phyloP scores from a whole-genome alignment of 2,113 vertebrate species.

The Megaceryle torquata region DNA sequence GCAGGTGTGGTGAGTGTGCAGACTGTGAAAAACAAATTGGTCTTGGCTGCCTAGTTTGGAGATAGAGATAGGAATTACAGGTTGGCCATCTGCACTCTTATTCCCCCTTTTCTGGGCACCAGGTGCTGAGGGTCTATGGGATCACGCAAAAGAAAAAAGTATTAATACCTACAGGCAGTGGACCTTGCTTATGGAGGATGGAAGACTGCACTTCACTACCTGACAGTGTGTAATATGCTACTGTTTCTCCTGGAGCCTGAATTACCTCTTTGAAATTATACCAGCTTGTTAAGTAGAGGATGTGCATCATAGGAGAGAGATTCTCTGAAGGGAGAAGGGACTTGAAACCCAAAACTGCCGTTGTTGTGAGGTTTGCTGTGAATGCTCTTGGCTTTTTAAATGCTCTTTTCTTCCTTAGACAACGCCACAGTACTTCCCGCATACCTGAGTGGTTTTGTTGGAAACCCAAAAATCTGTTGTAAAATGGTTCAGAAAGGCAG shows the following conservation, averaged over 20 bases:
- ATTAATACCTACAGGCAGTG: background rate
- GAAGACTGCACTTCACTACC: background rate
- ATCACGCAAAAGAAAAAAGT: background rate
- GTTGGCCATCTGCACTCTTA: background rate
- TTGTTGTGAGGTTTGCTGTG: background rate
- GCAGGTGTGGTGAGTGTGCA: background rate
- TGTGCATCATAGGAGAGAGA: fast-evolving
- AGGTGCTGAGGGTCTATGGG: background rate
- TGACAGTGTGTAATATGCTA: too few relatives aligned
- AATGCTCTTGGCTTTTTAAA: background rate
- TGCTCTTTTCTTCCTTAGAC: background rate
- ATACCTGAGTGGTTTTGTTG: background rate
- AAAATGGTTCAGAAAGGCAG: background rate
- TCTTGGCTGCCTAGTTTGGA: background rate
- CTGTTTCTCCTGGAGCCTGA: background rate
- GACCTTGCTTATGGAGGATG: background rate
- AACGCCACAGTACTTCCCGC: background rate
- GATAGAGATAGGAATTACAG: background rate
- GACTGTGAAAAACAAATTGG: background rate
- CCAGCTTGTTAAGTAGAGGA: background rate
- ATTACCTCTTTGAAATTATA: background rate
- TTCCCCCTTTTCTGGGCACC: background rate
- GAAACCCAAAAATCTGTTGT: background rate
- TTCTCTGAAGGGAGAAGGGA: background rate
- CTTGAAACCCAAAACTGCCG: background rate